phyloP scores from a whole-genome alignment of 2,113 vertebrate genomes.

The Theristicus caerulescens region DNA sequence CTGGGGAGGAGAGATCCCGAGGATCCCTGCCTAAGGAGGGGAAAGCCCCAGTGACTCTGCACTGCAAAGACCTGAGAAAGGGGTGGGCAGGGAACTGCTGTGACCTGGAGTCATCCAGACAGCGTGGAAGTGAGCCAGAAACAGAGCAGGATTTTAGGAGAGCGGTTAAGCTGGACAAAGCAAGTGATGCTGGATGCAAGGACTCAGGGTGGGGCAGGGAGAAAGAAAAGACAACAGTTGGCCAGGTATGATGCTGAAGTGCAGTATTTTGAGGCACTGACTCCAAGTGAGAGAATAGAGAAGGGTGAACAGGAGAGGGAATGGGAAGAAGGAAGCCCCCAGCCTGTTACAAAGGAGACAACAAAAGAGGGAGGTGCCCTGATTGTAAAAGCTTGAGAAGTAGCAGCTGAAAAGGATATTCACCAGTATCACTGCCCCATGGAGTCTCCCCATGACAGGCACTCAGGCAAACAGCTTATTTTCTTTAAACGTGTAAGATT shows the following conservation, averaged over 20 bases:
- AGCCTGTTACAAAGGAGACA: neutral
- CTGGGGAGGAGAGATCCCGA: neutral
- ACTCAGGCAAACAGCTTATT: neutral
- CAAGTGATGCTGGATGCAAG: neutral
- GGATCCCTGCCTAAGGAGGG: accelerated
- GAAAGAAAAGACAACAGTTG: neutral
- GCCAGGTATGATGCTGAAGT: neutral
- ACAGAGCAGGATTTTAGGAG: neutral
- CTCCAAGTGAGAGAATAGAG: neutral
- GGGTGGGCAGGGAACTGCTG: neutral
- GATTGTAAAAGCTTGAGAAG: neutral
- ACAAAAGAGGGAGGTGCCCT: neutral
- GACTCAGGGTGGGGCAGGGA: neutral
- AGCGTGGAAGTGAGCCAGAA: neutral
- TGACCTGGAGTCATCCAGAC: neutral
- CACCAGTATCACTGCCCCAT: accelerated
- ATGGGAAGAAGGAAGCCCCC: neutral
- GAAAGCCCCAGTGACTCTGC: neutral
- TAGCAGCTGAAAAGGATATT: neutral
- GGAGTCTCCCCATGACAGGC: neutral
- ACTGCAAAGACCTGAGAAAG: neutral
- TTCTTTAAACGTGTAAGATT: neutral
- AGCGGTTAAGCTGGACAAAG: neutral
- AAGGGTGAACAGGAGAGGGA: neutral
- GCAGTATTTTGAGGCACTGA: neutral